Evolutionary conservation across 2,797 vertebrate species (phyloP).

Genomic region (Molossus molossus): DNA sequence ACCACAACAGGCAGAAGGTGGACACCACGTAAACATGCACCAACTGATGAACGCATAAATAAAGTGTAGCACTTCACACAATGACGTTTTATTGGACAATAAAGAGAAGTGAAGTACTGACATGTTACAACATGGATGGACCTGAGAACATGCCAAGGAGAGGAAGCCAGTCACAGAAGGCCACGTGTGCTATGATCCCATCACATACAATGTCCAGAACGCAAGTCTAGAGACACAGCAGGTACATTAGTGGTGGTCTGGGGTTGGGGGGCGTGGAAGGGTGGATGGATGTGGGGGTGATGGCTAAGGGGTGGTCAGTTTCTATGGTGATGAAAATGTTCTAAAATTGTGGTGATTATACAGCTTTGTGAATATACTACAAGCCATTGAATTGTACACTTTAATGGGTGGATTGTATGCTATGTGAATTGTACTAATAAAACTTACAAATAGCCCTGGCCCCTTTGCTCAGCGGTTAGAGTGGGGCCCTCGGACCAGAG

Average conservation of each 20-base stretch:
- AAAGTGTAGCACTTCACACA: not conserved
- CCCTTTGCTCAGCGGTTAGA: too few species aligned
- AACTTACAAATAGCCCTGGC: too few species aligned
- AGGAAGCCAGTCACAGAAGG: not conserved
- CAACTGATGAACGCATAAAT: not conserved
- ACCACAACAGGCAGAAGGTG: not conserved
- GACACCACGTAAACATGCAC: not conserved
- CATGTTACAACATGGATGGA: not conserved
- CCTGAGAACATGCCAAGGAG: not conserved
- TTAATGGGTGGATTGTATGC: not conserved
- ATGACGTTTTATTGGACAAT: not conserved
- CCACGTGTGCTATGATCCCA: not conserved
- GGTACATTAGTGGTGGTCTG: too few species aligned
- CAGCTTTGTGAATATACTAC: not conserved
- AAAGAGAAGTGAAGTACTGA: not conserved
- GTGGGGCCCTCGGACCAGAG: too few species aligned
- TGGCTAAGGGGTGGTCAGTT: not conserved
- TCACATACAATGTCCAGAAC: not conserved
- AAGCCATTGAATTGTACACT: not conserved
- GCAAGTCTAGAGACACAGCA: not conserved
- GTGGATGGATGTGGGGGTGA: not conserved
- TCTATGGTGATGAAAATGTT: not conserved
- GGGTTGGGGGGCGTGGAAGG: not conserved
- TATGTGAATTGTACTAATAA: not conserved
- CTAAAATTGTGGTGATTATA: not conserved